Conservation (phyloP, 1,140 invertebrate species). For the Oppia nitens region DNA sequence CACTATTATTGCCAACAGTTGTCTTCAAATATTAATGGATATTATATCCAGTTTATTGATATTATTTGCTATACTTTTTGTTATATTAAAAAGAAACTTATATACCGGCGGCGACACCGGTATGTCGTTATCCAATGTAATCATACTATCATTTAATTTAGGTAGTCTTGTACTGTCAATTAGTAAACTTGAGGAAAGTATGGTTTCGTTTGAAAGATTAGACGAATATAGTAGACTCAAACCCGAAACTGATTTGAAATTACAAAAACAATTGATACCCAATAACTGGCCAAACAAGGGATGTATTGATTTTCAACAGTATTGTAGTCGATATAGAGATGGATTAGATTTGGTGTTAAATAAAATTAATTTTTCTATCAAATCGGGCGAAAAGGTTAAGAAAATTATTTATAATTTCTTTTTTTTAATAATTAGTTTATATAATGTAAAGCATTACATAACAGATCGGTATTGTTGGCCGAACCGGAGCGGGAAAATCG, state of each 20-base stretch:
- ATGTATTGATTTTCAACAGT: slow-evolving; percentile 24
- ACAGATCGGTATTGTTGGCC: too few species aligned
- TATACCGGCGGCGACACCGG: background rate
- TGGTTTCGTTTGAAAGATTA: slow-evolving; percentile 42
- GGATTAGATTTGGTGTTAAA: slow-evolving; percentile 26
- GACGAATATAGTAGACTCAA: slow-evolving; percentile 37
- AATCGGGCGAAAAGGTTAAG: slow-evolving; percentile 43
- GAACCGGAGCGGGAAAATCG: too few species aligned
- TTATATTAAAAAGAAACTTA: slow-evolving; percentile 55
- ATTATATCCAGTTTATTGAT: slow-evolving; percentile 42
- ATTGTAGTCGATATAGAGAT: slow-evolving; percentile 25
- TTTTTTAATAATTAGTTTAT: too few species aligned
- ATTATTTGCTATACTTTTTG: too few species aligned
- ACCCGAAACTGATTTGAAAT: slow-evolving; percentile 29
- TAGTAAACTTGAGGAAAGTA: too few species aligned
- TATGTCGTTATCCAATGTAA: slow-evolving; percentile 7
- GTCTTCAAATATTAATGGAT: slow-evolving; percentile 34
- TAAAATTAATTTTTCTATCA: slow-evolving; percentile 40
- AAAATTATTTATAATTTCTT: too few species aligned
- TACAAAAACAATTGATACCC: slow-evolving; percentile 11
- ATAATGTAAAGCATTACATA: slow-evolving; percentile 55
- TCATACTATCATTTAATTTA: slow-evolving; percentile 35
- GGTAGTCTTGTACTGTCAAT: slow-evolving; percentile 42
- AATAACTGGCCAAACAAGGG: slow-evolving; percentile 26
- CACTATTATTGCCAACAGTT: slow-evolving; percentile 28